Conservation (phyloP, 2,113 vertebrate genomes). For the Hassar affinis region DNA sequence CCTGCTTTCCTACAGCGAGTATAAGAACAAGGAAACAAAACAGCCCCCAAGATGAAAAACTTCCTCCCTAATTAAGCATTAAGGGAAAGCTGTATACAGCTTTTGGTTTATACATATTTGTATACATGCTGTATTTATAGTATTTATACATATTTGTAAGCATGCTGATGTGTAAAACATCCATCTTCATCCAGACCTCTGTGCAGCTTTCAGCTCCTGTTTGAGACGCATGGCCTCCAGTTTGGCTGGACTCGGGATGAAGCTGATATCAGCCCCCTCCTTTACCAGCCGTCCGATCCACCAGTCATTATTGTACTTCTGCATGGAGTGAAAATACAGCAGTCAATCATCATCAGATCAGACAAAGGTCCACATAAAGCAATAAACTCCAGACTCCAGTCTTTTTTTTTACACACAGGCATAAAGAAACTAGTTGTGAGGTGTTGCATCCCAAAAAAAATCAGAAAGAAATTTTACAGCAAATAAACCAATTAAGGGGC, state of each 20-base stretch:
- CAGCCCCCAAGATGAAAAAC: background rate
- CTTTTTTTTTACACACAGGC: background rate
- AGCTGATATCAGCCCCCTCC: conserved; percentile 93
- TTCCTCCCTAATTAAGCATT: background rate
- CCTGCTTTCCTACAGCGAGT: conserved; percentile 79
- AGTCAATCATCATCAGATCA: background rate
- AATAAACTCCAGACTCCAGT: background rate
- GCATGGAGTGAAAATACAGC: conserved; percentile 11
- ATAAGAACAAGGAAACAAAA: background rate
- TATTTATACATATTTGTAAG: conserved; percentile 26
- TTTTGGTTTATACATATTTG: too few relatives aligned
- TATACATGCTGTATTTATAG: background rate
- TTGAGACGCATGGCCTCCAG: conserved; percentile 88
- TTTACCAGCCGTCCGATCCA: conserved; percentile 96
- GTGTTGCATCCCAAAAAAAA: background rate
- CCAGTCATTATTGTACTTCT: conserved; percentile 98
- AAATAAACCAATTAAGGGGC: background rate
- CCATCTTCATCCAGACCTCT: conserved; percentile 63
- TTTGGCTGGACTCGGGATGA: conserved; percentile 94
- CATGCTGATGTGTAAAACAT: background rate
- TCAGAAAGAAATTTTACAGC: background rate
- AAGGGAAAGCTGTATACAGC: background rate
- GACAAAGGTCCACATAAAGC: background rate
- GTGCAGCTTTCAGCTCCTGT: conserved; percentile 83
- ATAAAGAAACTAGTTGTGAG: background rate